A percentile compares a stretch with the other conserved stretches of the same genome.
Evolutionary conservation across 2,113 vertebrate genomes (phyloP).

Genomic region (Cisticola juncidis): DNA sequence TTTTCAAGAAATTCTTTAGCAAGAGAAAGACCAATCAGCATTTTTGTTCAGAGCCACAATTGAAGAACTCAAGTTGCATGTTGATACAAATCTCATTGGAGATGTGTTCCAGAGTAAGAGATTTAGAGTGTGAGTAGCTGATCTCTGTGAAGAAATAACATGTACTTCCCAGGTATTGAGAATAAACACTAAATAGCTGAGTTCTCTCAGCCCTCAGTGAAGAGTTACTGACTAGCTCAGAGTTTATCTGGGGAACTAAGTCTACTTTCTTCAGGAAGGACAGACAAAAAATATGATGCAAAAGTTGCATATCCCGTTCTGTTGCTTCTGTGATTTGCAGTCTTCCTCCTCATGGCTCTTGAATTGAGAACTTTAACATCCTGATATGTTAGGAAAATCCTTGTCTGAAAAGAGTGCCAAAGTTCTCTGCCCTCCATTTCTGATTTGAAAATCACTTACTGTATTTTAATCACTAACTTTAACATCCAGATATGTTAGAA

Average conservation of each 20-base stretch:
- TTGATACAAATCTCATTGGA: not conserved
- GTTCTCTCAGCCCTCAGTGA: not conserved
- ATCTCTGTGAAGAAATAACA: not conserved
- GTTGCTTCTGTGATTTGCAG: not conserved
- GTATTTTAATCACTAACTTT: no score
- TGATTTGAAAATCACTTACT: not conserved
- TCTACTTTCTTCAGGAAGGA: not conserved
- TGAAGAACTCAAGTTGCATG: not conserved
- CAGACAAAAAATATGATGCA: not conserved
- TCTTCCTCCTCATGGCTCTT: not conserved
- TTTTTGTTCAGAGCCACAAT: slow-evolving; percentile 20
- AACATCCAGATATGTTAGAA: not conserved
- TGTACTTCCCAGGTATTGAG: not conserved
- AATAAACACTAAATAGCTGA: not conserved
- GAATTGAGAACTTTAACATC: not conserved
- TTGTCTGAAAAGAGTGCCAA: not conserved
- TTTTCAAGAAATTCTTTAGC: not conserved
- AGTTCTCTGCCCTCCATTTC: not conserved
- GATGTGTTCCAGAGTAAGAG: not conserved
- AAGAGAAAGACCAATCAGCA: slow-evolving; percentile 17
- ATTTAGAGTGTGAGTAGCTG: not conserved
- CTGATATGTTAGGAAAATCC: not conserved
- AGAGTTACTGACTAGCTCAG: not conserved
- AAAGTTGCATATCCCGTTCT: not conserved
- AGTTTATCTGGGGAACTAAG: not conserved